Evolutionary conservation across 2,113 vertebrate genomes (phyloP).

Genomic region (Rana temporaria): DNA sequence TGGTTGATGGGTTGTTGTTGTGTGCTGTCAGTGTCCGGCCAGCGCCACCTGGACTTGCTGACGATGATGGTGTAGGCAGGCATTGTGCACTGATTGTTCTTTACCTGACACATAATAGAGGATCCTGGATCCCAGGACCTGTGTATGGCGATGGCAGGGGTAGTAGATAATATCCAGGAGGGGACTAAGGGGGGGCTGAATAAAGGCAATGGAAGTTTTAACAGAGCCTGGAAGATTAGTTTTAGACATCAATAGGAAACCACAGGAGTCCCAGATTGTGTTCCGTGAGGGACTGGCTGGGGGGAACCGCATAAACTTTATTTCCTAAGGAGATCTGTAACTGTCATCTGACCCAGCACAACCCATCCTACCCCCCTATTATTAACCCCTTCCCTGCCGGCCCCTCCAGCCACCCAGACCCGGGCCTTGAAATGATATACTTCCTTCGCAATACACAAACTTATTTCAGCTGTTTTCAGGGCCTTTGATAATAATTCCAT

Average conservation of each 20-base stretch:
- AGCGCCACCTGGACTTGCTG: slow-evolving; percentile 62
- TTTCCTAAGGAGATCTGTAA: slow-evolving; percentile 34
- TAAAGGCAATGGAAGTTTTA: slow-evolving; percentile 4
- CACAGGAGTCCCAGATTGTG: slow-evolving; percentile 32
- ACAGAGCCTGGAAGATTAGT: slow-evolving; percentile 22
- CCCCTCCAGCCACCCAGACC: not conserved
- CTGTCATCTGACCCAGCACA: slow-evolving; percentile 28
- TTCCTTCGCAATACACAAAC: slow-evolving; percentile 51
- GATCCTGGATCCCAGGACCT: slow-evolving; percentile 20
- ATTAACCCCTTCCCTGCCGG: slow-evolving; percentile 38
- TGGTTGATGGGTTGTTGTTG: not conserved
- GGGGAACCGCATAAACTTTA: slow-evolving; percentile 23
- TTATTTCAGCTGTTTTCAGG: slow-evolving; percentile 55
- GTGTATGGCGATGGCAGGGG: slow-evolving; percentile 17
- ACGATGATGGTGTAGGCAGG: slow-evolving; percentile 70
- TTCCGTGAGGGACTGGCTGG: not conserved
- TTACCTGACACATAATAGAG: slow-evolving; percentile 67
- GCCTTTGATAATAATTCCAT: slow-evolving; percentile 55
- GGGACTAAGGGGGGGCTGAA: not conserved
- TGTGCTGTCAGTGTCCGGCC: slow-evolving; percentile 17
- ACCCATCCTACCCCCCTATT: not conserved
- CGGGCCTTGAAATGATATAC: slow-evolving; percentile 49
- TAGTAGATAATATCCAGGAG: not conserved
- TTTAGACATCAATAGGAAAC: slow-evolving; percentile 51
- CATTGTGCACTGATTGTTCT: slow-evolving; percentile 66